Evolutionary conservation across 1,140 invertebrate species (phyloP).

Genomic region (Acromyrmex charruanus): DNA sequence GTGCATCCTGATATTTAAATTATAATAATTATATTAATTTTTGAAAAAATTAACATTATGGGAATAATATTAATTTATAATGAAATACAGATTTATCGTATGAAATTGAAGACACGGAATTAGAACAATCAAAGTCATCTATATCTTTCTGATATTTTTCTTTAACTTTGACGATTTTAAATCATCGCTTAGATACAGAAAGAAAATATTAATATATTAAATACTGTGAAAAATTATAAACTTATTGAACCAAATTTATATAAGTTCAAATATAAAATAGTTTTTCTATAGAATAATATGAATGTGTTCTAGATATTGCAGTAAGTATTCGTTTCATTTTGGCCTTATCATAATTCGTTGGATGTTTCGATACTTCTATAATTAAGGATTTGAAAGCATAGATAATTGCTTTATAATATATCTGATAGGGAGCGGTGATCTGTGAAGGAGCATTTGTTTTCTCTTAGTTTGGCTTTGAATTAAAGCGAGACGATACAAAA

Average conservation of each 20-base stretch:
- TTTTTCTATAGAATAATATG: not conserved
- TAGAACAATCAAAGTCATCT: not conserved
- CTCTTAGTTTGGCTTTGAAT: no score
- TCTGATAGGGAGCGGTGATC: no score
- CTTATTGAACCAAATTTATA: not conserved
- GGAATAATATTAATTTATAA: not conserved
- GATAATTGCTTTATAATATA: not conserved
- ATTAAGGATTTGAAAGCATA: not conserved
- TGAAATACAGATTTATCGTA: not conserved
- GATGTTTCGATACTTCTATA: not conserved
- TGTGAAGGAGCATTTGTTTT: no score
- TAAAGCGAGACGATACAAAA: no score
- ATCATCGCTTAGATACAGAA: not conserved
- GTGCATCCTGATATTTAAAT: constrained; percentile 3
- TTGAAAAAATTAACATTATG: not conserved
- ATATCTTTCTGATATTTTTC: not conserved
- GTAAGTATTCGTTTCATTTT: not conserved
- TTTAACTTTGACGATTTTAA: not conserved
- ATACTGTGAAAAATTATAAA: not conserved
- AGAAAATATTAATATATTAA: not conserved
- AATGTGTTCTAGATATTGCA: not conserved
- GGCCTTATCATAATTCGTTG: not conserved
- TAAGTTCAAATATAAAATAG: not conserved
- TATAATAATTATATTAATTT: not conserved
- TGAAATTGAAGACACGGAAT: not conserved